These are phyloP conservation scores for Baccha elongata DNA, from an alignment of 2,888 invertebrate species.

Conservation along the genomic window DNA sequence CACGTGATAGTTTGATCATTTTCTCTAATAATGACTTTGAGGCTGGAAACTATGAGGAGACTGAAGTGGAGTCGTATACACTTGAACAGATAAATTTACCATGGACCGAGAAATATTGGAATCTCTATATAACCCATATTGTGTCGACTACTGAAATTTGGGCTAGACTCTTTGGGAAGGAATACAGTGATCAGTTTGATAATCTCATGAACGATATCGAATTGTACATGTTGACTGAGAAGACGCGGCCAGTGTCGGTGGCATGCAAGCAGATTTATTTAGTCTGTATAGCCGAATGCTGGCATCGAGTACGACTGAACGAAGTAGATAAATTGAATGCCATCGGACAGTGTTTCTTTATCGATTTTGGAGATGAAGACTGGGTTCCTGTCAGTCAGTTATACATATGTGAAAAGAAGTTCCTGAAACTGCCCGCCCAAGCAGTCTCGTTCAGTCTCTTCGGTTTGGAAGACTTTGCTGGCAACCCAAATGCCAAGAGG, in stretches of 20 bases:
- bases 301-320: slow-evolving; percentile 84
- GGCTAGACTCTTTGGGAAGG: slow-evolving; percentile 86
- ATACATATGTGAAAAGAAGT: slow-evolving; percentile 85
- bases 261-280: slow-evolving; percentile 80
- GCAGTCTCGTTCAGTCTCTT: slow-evolving; percentile 88
- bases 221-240: slow-evolving; percentile 78
- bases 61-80: slow-evolving; percentile 26
- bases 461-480: slow-evolving; percentile 87
- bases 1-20: slow-evolving; percentile 78
- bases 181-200: slow-evolving; percentile 85
- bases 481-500: slow-evolving; percentile 80
- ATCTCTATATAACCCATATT: slow-evolving; percentile 85
- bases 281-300: slow-evolving; percentile 83
- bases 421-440: slow-evolving; percentile 87
- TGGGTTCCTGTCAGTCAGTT: slow-evolving; percentile 84
- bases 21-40: slow-evolving; percentile 77
- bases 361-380: slow-evolving; percentile 90
- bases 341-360: slow-evolving; percentile 85
- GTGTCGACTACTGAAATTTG: slow-evolving; percentile 86
- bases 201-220: slow-evolving; percentile 84
- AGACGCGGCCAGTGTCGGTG: slow-evolving; percentile 76
- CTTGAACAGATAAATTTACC: slow-evolving; percentile 76
- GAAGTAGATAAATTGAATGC: slow-evolving; percentile 83
- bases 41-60: slow-evolving; percentile 59
- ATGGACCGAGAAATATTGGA: slow-evolving; percentile 82